These are phyloP conservation scores for Trachemys scripta DNA, from an alignment of 2,113 vertebrate species.

Conservation along the genomic window DNA sequence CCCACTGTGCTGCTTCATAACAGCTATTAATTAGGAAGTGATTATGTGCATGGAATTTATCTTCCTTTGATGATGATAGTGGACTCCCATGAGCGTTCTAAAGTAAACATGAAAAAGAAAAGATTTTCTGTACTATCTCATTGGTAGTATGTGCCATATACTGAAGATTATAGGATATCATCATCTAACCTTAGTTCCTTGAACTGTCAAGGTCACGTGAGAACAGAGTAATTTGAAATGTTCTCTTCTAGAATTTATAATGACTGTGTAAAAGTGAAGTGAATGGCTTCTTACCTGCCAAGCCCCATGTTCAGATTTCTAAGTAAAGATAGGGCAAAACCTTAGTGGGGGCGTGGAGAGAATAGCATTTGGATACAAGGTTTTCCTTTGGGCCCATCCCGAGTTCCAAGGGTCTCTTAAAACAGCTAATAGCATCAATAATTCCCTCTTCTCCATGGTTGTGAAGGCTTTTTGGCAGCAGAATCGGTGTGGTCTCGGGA, in stretches of 20 bases:
- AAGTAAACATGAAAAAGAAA: constrained; percentile 22
- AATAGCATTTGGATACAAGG: neutral
- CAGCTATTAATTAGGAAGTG: neutral
- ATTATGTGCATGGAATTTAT: neutral
- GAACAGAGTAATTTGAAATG: constrained; percentile 36
- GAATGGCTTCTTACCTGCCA: constrained; percentile 49
- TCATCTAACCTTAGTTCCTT: constrained; percentile 47
- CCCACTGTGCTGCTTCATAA: neutral
- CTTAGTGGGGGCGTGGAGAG: neutral
- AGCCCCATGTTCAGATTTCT: neutral
- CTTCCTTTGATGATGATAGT: neutral
- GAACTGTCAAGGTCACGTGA: constrained; percentile 45
- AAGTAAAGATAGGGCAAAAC: neutral
- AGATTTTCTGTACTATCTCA: neutral
- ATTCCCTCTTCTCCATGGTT: neutral
- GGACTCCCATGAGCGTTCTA: constrained; percentile 11
- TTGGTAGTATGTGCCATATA: neutral
- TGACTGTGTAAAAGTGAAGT: constrained; percentile 62
- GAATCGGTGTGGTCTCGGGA: neutral
- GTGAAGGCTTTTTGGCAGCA: neutral
- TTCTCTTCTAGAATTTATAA: constrained; percentile 45
- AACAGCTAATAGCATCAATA: neutral
- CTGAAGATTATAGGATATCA: constrained; percentile 19
- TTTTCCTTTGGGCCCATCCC: neutral
- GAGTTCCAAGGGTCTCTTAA: neutral